Conservation (phyloP, 2,888 invertebrate species). For the Tetanocera ferruginea region DNA sequence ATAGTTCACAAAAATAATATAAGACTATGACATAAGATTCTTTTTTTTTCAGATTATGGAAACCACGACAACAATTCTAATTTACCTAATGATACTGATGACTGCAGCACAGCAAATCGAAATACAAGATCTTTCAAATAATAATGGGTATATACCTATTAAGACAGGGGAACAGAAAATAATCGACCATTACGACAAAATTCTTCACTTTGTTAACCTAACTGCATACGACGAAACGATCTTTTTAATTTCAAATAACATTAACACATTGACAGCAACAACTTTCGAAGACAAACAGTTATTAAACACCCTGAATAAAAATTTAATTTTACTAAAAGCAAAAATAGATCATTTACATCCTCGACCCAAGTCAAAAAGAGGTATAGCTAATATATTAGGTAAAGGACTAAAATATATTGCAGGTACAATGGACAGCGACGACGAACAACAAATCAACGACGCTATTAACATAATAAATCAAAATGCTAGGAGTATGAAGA, state of each 20-base stretch:
- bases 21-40: no score
- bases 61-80: no score
- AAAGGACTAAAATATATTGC: slow-evolving; percentile 43
- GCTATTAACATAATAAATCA: slow-evolving; percentile 24
- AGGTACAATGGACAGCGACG: slow-evolving; percentile 45
- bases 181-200: slow-evolving; percentile 26
- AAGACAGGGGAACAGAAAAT: slow-evolving; percentile 13
- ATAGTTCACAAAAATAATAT: neutral
- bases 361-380: slow-evolving; percentile 39
- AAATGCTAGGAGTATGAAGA: slow-evolving; percentile 24
- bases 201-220: slow-evolving; percentile 41
- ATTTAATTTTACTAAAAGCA: no score
- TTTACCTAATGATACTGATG: no score
- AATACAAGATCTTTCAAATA: slow-evolving; percentile 19
- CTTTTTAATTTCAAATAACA: slow-evolving; percentile 20
- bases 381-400: slow-evolving; percentile 37
- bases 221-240: slow-evolving; percentile 36
- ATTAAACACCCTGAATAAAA: neutral
- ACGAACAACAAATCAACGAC: slow-evolving; percentile 40
- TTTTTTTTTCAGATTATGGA: no score
- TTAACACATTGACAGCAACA: neutral
- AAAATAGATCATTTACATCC: slow-evolving; percentile 12
- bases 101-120: neutral
- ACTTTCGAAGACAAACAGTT: neutral
- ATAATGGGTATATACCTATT: slow-evolving; percentile 29